Percentiles rank a stretch among this genome's conserved stretches.
These are phyloP conservation scores for human (Homo sapiens) DNA, from an alignment of 2,113 vertebrate genomes.

Conservation along the genomic window DNA sequence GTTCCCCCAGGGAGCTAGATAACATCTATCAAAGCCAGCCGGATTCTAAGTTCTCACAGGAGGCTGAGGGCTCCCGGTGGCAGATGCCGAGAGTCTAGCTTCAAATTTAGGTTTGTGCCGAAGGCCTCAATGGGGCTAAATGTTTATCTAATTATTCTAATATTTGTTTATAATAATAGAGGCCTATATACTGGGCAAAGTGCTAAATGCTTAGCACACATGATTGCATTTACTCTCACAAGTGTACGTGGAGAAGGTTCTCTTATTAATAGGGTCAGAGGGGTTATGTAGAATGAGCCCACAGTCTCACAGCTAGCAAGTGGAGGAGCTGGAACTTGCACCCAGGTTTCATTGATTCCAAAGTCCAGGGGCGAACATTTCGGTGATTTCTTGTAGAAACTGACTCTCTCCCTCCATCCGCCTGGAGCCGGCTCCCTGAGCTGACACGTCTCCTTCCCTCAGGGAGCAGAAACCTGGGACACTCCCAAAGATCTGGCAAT, in stretches of 20 bases:
- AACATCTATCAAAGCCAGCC: background rate
- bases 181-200: background rate
- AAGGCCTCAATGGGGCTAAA: background rate
- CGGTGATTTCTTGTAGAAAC: conserved; percentile 25
- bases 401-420: background rate
- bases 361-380: conserved; percentile 7
- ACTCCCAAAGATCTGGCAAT: conserved; percentile 57
- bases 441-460: conserved; percentile 4
- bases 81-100: background rate
- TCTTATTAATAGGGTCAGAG: background rate
- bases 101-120: conserved; percentile 36
- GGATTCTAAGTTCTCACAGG: background rate
- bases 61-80: background rate
- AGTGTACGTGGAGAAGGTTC: background rate
- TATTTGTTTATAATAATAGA: conserved; percentile 21
- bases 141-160: conserved; percentile 6
- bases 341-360: background rate
- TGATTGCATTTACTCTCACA: background rate
- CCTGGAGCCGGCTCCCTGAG: background rate
- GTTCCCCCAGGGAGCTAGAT: background rate
- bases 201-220: background rate
- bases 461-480: conserved; percentile 52
- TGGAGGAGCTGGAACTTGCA: background rate
- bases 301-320: background rate
- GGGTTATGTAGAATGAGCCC: background rate